These are phyloP conservation scores for Actinia equina DNA, from an alignment of 64 coral and sea anemone genomes.

Conservation along the genomic window DNA sequence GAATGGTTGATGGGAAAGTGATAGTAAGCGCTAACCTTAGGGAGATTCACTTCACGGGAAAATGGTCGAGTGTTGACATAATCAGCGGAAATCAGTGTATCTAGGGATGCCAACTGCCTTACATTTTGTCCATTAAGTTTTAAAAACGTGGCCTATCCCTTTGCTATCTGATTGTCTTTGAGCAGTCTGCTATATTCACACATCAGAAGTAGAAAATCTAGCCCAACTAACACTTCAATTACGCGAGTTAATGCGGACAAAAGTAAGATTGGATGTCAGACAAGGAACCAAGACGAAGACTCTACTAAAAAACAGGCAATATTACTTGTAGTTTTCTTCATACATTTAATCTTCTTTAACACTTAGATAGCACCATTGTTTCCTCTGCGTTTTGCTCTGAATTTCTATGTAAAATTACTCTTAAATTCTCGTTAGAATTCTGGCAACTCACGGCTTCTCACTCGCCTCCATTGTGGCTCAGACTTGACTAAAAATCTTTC, in stretches of 20 bases:
- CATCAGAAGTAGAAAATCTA: background rate
- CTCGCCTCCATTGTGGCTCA: too few species aligned
- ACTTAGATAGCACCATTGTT: background rate
- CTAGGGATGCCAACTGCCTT: background rate
- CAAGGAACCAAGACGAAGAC: background rate
- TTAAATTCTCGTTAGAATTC: too few species aligned
- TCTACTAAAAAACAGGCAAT: background rate
- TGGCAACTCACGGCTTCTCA: too few species aligned
- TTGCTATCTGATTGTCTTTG: background rate
- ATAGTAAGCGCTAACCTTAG: background rate
- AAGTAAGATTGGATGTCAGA: background rate
- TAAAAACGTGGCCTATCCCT: background rate
- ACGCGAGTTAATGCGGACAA: background rate
- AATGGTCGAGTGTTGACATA: background rate
- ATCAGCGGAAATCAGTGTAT: background rate
- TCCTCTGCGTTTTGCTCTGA: background rate
- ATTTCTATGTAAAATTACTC: background rate
- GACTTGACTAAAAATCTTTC: too few species aligned
- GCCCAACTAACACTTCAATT: background rate
- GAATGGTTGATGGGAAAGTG: background rate
- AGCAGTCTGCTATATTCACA: background rate
- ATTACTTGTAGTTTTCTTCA: background rate
- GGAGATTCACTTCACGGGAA: background rate
- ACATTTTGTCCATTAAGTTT: background rate
- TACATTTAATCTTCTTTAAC: background rate